phyloP scores from a whole-genome alignment of 2,113 vertebrate genomes.

The Noturus placidus region DNA sequence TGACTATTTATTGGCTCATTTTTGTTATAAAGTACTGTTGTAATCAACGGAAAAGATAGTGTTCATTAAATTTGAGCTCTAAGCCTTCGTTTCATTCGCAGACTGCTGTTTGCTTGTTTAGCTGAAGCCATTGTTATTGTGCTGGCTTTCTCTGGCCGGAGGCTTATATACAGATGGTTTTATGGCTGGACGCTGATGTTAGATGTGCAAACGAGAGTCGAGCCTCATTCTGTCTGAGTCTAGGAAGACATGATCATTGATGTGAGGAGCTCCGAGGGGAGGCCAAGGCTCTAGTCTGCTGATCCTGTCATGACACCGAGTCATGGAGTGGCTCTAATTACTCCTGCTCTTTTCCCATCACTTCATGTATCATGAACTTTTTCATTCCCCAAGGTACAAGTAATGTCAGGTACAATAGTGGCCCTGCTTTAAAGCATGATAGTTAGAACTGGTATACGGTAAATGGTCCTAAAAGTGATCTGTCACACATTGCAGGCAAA shows the following conservation, averaged over 20 bases:
- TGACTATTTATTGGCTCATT: slow-evolving; percentile 1
- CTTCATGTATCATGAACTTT: background rate
- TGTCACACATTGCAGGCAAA: background rate
- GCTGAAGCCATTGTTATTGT: slow-evolving; percentile 1
- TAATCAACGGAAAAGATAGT: background rate
- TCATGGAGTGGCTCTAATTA: background rate
- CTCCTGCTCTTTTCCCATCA: no score
- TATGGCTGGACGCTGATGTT: background rate
- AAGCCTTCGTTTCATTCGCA: background rate
- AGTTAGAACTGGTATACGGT: background rate
- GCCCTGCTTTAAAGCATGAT: background rate
- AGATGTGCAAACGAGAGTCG: background rate
- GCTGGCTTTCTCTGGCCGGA: background rate
- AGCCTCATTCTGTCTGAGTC: background rate
- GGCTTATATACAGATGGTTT: slow-evolving; percentile 31
- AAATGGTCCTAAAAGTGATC: background rate
- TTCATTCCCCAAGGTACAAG: background rate
- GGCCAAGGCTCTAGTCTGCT: slow-evolving; percentile 1
- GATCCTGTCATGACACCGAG: background rate
- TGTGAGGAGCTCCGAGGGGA: background rate
- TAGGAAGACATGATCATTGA: background rate
- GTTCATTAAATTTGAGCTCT: background rate
- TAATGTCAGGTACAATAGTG: background rate
- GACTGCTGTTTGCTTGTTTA: slow-evolving; percentile 11
- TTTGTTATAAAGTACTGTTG: background rate